Conservation (phyloP, 2,888 invertebrate species). For the Amblyjoppa fuscipennis region DNA sequence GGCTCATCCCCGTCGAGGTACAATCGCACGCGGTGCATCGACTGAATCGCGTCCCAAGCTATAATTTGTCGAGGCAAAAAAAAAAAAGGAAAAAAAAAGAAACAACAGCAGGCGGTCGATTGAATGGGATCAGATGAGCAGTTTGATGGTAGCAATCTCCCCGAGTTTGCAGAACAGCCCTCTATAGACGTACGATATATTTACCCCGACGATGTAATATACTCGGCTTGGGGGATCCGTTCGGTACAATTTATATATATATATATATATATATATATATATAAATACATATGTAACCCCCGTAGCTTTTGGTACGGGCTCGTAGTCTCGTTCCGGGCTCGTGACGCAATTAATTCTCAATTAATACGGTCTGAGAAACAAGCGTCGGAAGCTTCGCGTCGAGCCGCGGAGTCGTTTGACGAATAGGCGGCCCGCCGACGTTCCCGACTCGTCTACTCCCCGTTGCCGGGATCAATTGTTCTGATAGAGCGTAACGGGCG, state of each 20-base stretch:
- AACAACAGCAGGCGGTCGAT: slow-evolving; percentile 59
- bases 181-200: slow-evolving; percentile 9
- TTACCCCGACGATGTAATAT: slow-evolving; percentile 19
- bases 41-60: slow-evolving; percentile 23
- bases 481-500: not conserved
- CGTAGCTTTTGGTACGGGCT: not conserved
- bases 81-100: not conserved
- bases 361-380: slow-evolving; percentile 43
- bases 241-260: slow-evolving; percentile 23
- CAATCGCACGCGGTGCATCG: slow-evolving; percentile 16
- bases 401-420: slow-evolving; percentile 33
- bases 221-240: not conserved
- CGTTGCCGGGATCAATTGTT: slow-evolving; percentile 46
- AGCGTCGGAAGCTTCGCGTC: slow-evolving; percentile 32
- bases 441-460: slow-evolving; percentile 20
- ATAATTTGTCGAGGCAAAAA: slow-evolving; percentile 47
- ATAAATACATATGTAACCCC: slow-evolving; percentile 13
- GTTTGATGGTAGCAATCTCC: slow-evolving; percentile 55
- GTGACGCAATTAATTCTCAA: slow-evolving; percentile 52
- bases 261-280: slow-evolving; percentile 16
- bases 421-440: slow-evolving; percentile 21
- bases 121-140: slow-evolving; percentile 56
- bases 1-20: not conserved
- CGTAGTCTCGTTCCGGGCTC: slow-evolving; percentile 7
- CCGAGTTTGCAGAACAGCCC: slow-evolving; percentile 22